Evolutionary conservation across 2,113 vertebrate genomes (phyloP), one percentile per base, ranked within the genome.

Genomic region (Trichechus manatus): DNA sequence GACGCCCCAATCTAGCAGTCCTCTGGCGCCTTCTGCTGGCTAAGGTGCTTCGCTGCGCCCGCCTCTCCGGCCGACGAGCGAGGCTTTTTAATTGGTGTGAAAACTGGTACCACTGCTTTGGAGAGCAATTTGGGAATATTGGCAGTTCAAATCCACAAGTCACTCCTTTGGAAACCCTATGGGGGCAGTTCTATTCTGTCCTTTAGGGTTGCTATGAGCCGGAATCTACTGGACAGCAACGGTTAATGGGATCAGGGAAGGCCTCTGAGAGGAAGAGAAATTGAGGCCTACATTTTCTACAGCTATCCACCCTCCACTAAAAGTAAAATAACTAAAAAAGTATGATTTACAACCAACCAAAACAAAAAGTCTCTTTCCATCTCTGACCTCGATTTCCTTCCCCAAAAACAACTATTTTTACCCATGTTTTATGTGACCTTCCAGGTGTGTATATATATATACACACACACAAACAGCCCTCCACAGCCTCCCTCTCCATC

Each of bases 21-120:
- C 88, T 78, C 56, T 0, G n/a, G 79, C 83, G 91, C 93, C 96
- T 95, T 91, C 97, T 97, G 93, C 93, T 81, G 97, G 89, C 87
- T 1, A 1, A 4, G 4, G 3, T 2, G 17, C 42, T 70, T 75
- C 74, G 53, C 77, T 36, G 89, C 22, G 15, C 0, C 29, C 2
- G 39, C 33, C 50, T 33, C 83, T 27, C 89, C 23, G 10, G 42
- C 27, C 15, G 19, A 1, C 59, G n/a, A 9, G 27, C 14, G 7
- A 61, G 36, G 68, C 68, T 5, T 17, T 17, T 68, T 3, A 13
- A 3, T 1, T 9, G 1, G 33, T 17, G n/a, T 42, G 44, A 53
- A 25, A 92, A 23, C 50, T 2, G 70, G 42, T 27, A 39, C 82
- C 3, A 19, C 56, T 22, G 36, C 17, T 15, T 33, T 23, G 82